Evolutionary conservation across 35 echinoderm and acorn worm species (phyloP).

Genomic region (Apostichopus japonicus): DNA sequence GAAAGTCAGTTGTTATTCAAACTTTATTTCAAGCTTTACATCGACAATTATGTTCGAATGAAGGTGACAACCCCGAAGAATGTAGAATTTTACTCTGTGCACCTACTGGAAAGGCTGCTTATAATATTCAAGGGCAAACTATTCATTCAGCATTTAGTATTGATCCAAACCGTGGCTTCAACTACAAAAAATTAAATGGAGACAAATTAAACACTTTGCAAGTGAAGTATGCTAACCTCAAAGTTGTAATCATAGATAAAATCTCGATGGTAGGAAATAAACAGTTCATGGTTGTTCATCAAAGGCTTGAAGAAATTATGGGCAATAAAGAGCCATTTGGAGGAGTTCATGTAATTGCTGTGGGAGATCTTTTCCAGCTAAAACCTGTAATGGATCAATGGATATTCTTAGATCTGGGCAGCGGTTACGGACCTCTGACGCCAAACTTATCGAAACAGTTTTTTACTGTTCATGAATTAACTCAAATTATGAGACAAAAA

Average conservation of each 20-base stretch:
- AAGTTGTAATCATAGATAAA: slow-evolving; percentile 58
- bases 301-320: slow-evolving; percentile 24
- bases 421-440: slow-evolving; percentile 40
- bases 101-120: slow-evolving; percentile 57
- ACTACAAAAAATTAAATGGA: slow-evolving; percentile 23
- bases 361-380: no score
- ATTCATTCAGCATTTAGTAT: slow-evolving; percentile 51
- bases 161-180: slow-evolving; percentile 34
- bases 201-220: slow-evolving; percentile 44
- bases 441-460: slow-evolving; percentile 57
- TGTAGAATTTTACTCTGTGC: slow-evolving; percentile 15
- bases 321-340: no score
- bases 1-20: slow-evolving; percentile 50
- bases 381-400: no score
- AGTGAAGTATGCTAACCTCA: slow-evolving; percentile 45
- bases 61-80: slow-evolving; percentile 35
- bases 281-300: slow-evolving; percentile 28
- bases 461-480: slow-evolving; percentile 60
- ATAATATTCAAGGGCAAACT: slow-evolving; percentile 32
- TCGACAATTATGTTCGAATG: background rate
- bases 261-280: slow-evolving; percentile 59
- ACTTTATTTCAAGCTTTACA: slow-evolving; percentile 26
- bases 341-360: no score
- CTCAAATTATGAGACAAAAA: slow-evolving; percentile 87
- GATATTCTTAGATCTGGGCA: no score